Evolutionary conservation across 2,113 vertebrate species (phyloP).

Genomic region (Seriola dumerili): DNA sequence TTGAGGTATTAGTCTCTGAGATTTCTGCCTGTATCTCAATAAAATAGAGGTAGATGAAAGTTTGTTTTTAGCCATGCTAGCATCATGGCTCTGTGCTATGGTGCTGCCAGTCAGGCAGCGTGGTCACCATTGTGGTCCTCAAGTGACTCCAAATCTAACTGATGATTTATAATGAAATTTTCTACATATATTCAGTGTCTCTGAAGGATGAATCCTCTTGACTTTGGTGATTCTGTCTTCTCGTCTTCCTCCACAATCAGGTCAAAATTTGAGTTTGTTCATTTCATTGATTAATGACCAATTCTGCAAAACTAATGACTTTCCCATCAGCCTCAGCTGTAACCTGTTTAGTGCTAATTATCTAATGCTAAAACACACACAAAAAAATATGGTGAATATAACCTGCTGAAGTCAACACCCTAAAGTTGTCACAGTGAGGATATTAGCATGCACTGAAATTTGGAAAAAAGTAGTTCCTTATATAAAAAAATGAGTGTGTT

Average conservation of each 20-base stretch:
- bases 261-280: not conserved
- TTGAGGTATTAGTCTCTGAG: not conserved
- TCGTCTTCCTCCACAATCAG: not conserved
- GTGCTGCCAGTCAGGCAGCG: not conserved
- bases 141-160: not conserved
- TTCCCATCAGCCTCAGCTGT: not conserved
- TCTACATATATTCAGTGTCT: not conserved
- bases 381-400: not conserved
- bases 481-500: not conserved
- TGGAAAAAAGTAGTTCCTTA: too few species aligned
- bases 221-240: not conserved
- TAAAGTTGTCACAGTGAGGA: not conserved
- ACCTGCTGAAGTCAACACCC: not conserved
- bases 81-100: too few species aligned
- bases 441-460: not conserved
- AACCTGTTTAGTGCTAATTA: not conserved
- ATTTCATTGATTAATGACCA: not conserved
- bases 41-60: not conserved
- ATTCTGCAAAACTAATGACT: not conserved
- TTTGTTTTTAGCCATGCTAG: not conserved
- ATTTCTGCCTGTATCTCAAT: not conserved
- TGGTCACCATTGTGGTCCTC: not conserved
- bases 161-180: not conserved
- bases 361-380: not conserved
- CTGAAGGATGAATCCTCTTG: not conserved